Conservation (phyloP, 1,140 invertebrate genomes). For the Cydia strobilella region DNA sequence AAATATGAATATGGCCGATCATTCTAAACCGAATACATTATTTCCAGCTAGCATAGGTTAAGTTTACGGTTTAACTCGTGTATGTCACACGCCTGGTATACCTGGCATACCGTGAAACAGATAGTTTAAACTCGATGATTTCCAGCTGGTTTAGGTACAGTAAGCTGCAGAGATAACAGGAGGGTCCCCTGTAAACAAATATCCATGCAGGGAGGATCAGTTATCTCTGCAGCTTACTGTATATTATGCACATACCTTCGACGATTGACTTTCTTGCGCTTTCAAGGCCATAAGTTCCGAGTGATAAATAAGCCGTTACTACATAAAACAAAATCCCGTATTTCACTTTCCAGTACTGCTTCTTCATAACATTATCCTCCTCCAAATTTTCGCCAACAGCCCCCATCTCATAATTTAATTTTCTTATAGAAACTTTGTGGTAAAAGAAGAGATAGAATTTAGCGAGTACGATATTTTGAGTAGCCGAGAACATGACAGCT, state of each 20-base stretch:
- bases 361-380: slow-evolving; percentile 55
- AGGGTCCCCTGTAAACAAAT: no score
- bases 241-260: slow-evolving; percentile 70
- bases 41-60: no score
- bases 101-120: no score
- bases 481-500: slow-evolving; percentile 67
- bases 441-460: slow-evolving; percentile 67
- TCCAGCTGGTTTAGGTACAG: no score
- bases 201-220: no score
- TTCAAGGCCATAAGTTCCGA: slow-evolving; percentile 63
- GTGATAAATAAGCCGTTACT: slow-evolving; percentile 64
- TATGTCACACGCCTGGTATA: no score
- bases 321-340: slow-evolving; percentile 60
- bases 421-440: slow-evolving; percentile 66
- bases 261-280: slow-evolving; percentile 56
- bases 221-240: no score
- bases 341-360: slow-evolving; percentile 62
- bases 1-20: no score
- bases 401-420: slow-evolving; percentile 68
- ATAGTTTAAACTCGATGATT: no score
- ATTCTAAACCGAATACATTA: no score
- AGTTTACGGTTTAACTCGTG: no score
- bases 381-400: slow-evolving; percentile 58
- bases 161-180: no score
- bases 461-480: slow-evolving; percentile 69